Evolutionary conservation across 2,113 vertebrate species (phyloP), one percentile per base, ranked within the genome.

Genomic region (Nansenia antarctica): DNA sequence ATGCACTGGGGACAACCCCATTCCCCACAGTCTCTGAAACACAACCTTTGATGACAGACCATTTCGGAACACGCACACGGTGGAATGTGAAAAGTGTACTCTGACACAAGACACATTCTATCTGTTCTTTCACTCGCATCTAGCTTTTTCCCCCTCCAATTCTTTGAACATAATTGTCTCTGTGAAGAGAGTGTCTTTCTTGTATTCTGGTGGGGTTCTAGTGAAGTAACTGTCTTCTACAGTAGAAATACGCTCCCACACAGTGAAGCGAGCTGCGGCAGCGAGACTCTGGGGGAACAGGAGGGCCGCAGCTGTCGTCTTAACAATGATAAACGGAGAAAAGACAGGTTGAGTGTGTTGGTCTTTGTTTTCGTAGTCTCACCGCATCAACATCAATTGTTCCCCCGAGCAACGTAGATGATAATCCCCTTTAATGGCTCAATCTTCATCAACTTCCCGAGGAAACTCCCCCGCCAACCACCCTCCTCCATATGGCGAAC

Each of bases 371-470:
- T 62, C 57, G 57, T 49, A 72, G 65, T 35, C 47, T 30, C 15
- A 47, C 49, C 68, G 72, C 45, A 67, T 79, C 72, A 31, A 49
- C 81, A 71, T 80, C 73, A 76, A 74, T 73, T 79, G 70, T 77
- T 76, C 85, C 81, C 80, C 47, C 58, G 82, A 88, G 90, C 79
- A 76, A 54, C 77, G 39, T 2, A 8, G 76, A 55, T 65, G 80
- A 85, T 90, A 72, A 89, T 81, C 61, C 57, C 54, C 78, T 82
- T 79, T 87, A 91, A 90, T 84, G 82, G 77, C 77, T 89, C 76
- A 83, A 89, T 85, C 83, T 87, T 74, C 79, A 83, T 88, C 83
- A 83, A 57, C 76, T 85, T 83, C 73, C 73, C 14, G 73, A 65
- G 72, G 53, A 63, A 69, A 27, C 26, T 55, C 53, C 53, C 53